Evolutionary conservation across 2,888 invertebrate species (phyloP).

Genomic region (Xestia rhomboidea): DNA sequence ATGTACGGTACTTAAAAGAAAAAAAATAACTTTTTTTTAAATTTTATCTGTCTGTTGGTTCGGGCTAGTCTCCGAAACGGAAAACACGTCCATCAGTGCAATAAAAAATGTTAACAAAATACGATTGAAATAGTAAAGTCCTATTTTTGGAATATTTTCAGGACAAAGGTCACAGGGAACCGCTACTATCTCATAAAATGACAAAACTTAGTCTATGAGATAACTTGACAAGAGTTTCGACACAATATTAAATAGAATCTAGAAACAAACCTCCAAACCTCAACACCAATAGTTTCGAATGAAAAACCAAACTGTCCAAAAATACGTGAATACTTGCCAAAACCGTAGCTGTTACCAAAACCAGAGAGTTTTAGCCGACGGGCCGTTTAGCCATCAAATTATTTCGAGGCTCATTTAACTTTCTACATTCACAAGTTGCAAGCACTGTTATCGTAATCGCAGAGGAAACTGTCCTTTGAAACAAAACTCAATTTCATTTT

Average conservation of each 20-base stretch:
- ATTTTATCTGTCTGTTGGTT: too few relatives aligned
- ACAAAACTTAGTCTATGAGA: background rate
- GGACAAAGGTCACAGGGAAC: too few relatives aligned
- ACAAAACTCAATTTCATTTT: constrained; percentile 38
- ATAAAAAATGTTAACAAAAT: too few relatives aligned
- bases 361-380: background rate
- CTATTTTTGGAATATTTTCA: too few relatives aligned
- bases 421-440: constrained; percentile 45
- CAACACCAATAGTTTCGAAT: background rate
- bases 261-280: background rate
- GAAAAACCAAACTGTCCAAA: constrained; percentile 18
- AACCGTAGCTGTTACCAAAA: constrained; percentile 11
- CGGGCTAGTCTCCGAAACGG: too few relatives aligned
- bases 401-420: constrained; percentile 58
- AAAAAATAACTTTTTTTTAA: too few relatives aligned
- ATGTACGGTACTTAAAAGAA: too few relatives aligned
- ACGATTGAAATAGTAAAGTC: too few relatives aligned
- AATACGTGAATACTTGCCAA: constrained; percentile 24
- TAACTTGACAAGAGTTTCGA: background rate
- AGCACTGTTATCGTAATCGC: constrained; percentile 35
- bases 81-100: too few relatives aligned
- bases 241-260: background rate
- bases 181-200: too few relatives aligned
- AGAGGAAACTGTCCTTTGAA: background rate
- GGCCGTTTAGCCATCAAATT: constrained; percentile 43